These are phyloP conservation scores for Octodon degus DNA, from an alignment of 2,113 vertebrate species.

Conservation along the genomic window DNA sequence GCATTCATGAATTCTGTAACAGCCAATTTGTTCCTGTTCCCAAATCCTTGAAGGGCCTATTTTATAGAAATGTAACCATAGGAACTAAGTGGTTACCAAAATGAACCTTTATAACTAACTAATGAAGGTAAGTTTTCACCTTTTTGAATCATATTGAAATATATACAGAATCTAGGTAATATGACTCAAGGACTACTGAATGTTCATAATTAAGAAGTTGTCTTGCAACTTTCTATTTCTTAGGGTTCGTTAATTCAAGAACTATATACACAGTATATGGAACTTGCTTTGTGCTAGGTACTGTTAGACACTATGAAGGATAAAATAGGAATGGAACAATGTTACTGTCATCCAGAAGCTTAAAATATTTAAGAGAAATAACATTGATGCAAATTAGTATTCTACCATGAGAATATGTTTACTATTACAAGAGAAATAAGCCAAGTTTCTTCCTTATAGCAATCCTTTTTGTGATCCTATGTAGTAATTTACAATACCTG, in stretches of 20 bases:
- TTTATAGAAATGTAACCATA: slow-evolving; percentile 86
- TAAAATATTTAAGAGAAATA: not conserved
- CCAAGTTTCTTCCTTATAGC: slow-evolving; percentile 26
- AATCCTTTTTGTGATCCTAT: slow-evolving; percentile 5
- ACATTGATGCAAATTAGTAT: not conserved
- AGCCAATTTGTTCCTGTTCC: slow-evolving; percentile 85
- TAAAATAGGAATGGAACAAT: slow-evolving; percentile 30
- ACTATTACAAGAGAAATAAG: slow-evolving; percentile 24
- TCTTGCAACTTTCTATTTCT: not conserved
- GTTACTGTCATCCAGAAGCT: not conserved
- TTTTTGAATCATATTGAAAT: slow-evolving; percentile 79
- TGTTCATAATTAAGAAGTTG: slow-evolving; percentile 64
- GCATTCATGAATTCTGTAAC: slow-evolving; percentile 86
- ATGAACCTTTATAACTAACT: slow-evolving; percentile 86
- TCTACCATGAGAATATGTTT: slow-evolving; percentile 3
- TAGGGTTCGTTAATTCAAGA: slow-evolving; percentile 43
- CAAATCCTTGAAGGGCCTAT: slow-evolving; percentile 83
- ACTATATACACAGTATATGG: not conserved
- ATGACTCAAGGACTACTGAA: slow-evolving; percentile 53
- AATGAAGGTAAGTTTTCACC: slow-evolving; percentile 81
- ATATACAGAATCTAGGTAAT: slow-evolving; percentile 66
- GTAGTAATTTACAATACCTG: slow-evolving; percentile 4
- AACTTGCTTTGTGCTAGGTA: slow-evolving; percentile 1
- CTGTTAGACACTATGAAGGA: not conserved
- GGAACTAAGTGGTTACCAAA: slow-evolving; percentile 85